These are phyloP conservation scores for Cephus runcator DNA, from an alignment of 2,888 invertebrate genomes.

Conservation along the genomic window DNA sequence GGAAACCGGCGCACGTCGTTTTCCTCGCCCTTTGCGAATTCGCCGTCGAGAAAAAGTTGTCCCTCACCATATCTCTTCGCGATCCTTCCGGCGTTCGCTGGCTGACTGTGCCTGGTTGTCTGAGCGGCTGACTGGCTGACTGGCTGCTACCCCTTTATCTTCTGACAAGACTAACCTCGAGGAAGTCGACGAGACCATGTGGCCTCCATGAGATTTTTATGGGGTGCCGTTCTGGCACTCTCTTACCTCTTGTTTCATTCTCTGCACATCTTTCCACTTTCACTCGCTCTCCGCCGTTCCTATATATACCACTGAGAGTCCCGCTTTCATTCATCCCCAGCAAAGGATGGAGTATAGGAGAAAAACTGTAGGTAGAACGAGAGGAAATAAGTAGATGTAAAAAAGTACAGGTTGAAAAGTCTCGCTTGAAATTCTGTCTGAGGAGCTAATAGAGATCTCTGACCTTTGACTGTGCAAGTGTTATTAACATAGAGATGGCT, in stretches of 20 bases:
- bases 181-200: not conserved
- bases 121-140: not conserved
- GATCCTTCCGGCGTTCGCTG: not conserved
- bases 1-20: not conserved
- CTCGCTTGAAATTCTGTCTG: not conserved
- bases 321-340: not conserved
- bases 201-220: not conserved
- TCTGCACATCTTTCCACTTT: not conserved
- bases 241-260: not conserved
- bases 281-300: not conserved
- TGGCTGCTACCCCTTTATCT: not conserved
- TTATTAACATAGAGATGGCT: constrained; percentile 28
- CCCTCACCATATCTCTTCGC: not conserved
- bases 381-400: not conserved
- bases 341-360: not conserved
- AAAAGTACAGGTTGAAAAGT: not conserved
- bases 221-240: not conserved
- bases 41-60: not conserved
- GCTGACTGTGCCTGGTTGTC: not conserved
- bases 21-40: not conserved
- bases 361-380: not conserved
- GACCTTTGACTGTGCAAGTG: constrained; percentile 10
- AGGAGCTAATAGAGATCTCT: constrained; percentile 28
- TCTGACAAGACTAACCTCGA: not conserved
- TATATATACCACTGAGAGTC: not conserved